These are phyloP conservation scores for Saturnia japonica DNA, from an alignment of 2,888 invertebrate species.

Conservation along the genomic window DNA sequence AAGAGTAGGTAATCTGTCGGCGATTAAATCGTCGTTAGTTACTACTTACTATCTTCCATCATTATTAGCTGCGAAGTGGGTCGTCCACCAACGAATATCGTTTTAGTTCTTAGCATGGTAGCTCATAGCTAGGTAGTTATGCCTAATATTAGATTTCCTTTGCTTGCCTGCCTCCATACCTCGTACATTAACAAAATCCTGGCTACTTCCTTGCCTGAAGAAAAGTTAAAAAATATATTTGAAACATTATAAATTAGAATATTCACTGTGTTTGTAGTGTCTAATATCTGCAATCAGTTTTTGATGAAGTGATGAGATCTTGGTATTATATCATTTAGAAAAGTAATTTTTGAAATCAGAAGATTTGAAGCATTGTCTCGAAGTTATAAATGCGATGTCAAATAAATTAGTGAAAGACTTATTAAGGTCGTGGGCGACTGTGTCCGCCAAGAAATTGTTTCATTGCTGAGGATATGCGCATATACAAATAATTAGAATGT, in stretches of 20 bases:
- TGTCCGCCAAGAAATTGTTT: not conserved
- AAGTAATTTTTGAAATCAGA: not conserved
- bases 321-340: not conserved
- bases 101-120: not conserved
- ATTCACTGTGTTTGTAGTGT: not conserved
- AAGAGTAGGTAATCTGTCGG: not conserved
- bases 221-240: not conserved
- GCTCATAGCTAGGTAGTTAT: too few relatives aligned
- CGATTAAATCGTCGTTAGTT: constrained; percentile 7
- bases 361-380: not conserved
- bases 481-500: not conserved
- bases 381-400: not conserved
- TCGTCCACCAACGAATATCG: not conserved
- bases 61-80: not conserved
- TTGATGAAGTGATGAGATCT: not conserved
- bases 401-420: constrained; percentile 1
- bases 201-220: not conserved
- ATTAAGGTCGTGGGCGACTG: not conserved
- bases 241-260: not conserved
- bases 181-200: too few relatives aligned
- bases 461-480: not conserved
- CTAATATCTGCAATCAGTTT: not conserved
- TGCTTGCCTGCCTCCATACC: too few relatives aligned
- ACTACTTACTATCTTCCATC: not conserved
- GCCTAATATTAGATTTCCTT: too few relatives aligned